These are phyloP conservation scores for Platysternon megacephalum DNA, from an alignment of 2,113 vertebrate genomes.

Conservation along the genomic window DNA sequence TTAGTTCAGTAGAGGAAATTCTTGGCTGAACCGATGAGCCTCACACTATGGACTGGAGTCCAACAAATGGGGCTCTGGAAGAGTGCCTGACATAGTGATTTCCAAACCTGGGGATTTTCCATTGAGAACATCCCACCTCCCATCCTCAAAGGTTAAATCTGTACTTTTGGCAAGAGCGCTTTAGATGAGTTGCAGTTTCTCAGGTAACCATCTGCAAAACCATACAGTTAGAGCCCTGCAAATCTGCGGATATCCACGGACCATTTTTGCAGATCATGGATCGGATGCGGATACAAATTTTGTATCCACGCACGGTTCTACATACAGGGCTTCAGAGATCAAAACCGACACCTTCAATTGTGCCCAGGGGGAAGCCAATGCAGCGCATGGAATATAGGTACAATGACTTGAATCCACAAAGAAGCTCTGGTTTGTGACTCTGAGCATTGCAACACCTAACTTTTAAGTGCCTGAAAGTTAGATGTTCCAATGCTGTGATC, in stretches of 20 bases:
- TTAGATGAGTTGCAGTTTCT: background rate
- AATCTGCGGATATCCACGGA: too few species aligned
- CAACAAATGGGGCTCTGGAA: background rate
- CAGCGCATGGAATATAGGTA: too few species aligned
- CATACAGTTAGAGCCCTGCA: too few species aligned
- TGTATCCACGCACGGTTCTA: too few species aligned
- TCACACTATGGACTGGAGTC: background rate
- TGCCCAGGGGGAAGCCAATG: slow-evolving; percentile 33
- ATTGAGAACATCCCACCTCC: background rate
- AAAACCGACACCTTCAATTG: slow-evolving; percentile 24
- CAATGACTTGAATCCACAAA: too few species aligned
- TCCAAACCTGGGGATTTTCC: slow-evolving; percentile 30
- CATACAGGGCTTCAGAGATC: background rate
- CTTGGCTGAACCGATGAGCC: slow-evolving; percentile 43
- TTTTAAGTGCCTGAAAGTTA: too few species aligned
- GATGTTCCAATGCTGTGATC: too few species aligned
- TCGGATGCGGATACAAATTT: too few species aligned
- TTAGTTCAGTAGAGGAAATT: slow-evolving; percentile 23
- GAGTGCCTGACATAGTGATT: slow-evolving; percentile 10
- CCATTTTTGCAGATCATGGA: too few species aligned
- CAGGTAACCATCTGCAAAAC: too few species aligned
- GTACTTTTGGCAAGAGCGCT: background rate
- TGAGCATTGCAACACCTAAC: too few species aligned
- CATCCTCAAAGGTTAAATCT: background rate
- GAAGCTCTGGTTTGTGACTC: too few species aligned